Evolutionary conservation across 1,140 invertebrate species (phyloP), one percentile per base, ranked within the genome.

Genomic region (Drosophila nebulosa): DNA sequence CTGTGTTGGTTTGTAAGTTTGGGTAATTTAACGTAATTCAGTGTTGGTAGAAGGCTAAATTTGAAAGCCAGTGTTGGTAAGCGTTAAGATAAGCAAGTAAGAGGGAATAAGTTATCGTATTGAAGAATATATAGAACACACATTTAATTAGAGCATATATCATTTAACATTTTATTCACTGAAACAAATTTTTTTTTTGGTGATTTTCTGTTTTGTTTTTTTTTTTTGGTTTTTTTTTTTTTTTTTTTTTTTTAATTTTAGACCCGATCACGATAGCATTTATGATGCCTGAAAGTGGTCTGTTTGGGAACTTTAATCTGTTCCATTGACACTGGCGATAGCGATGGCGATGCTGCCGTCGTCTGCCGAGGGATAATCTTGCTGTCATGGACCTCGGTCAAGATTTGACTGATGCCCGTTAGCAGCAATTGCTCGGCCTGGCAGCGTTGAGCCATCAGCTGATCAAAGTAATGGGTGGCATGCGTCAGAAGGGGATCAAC

Each of bases 401-500:
- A 16, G 3, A 10, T n/a, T 0, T 21, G n/a, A 3, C 12, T 16
- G 2, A 78, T 46, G 9, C 14, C 4, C 6, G 18, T 2, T 60
- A 76, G 30, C 0, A 32, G 4, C 0, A 2, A 3, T 18, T 26
- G 7, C 7, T 77, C 74, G 3, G 18, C 52, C 1, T 5, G 10
- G 1, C 69, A 51, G 22, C 51, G 60, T 2, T 66, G 51, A 0
- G 50, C 32, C 18, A 74, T 59, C 1, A 70, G 30, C 10, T 74
- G 56, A 0, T 14, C 12, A 1, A 78, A 60, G 32, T 74, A 69
- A 0, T 61, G 14, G 14, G 22, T 22, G 7, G 70, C 61, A 5
- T 68, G 39, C 18, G 35, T 53, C 10, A 65, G 26, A n/a, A 74
- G 35, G 0, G 60, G 21, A 32, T 74, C 51, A 12, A 83, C 22